A percentile compares a stretch with the other conserved stretches of the same genome.
Evolutionary conservation across 2,113 vertebrate species (phyloP).

Genomic region (Nesospiza acunhae): DNA sequence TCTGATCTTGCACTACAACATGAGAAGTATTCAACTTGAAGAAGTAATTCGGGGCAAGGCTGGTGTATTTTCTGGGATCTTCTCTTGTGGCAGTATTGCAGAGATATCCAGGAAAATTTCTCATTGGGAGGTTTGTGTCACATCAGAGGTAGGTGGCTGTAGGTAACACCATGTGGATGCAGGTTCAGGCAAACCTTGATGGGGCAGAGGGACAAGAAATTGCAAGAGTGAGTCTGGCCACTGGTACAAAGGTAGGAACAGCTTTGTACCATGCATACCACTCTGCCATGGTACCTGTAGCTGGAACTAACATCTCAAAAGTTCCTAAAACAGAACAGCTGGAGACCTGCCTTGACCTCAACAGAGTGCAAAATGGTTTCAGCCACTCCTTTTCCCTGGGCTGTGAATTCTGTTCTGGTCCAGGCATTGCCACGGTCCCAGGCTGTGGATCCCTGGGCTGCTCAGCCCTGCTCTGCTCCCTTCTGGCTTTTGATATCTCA

Average conservation of each 20-base stretch:
- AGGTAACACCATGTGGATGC: fast-evolving
- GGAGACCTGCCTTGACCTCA: neutral
- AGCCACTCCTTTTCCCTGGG: no score
- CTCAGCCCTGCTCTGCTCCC: neutral
- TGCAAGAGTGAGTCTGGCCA: neutral
- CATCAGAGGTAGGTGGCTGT: neutral
- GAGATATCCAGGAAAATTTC: neutral
- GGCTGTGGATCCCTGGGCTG: neutral
- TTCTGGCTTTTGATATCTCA: neutral
- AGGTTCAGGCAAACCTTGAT: neutral
- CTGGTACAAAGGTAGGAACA: neutral
- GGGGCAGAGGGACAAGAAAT: neutral
- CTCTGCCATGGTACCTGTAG: neutral
- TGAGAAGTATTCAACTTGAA: neutral
- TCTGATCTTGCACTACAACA: neutral
- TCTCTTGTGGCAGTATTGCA: neutral
- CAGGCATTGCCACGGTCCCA: fast-evolving
- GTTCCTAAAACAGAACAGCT: neutral
- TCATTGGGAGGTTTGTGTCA: neutral
- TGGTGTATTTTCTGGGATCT: neutral
- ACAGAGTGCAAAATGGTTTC: neutral
- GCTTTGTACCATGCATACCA: fast-evolving
- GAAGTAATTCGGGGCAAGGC: neutral
- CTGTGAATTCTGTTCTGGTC: neutral
- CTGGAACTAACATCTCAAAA: neutral